These are phyloP conservation scores for Tubulanus polymorphus DNA, from an alignment of 2,888 invertebrate species.

Conservation along the genomic window DNA sequence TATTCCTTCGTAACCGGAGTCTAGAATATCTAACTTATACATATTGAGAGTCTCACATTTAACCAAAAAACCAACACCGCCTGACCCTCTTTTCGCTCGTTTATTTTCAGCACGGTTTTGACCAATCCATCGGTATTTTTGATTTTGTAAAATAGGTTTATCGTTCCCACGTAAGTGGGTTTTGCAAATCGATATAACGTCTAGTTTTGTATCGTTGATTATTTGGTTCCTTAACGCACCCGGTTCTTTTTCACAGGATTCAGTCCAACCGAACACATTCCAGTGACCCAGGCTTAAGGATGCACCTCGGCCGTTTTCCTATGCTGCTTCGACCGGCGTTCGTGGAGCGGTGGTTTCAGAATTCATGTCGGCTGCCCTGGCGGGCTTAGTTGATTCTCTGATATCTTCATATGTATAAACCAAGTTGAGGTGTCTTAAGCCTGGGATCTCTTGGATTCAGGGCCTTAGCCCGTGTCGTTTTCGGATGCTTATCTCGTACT, in stretches of 20 bases:
- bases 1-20: constrained; percentile 5
- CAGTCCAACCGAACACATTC: constrained; percentile 10
- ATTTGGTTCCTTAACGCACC: background rate
- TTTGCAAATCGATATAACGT: constrained; percentile 7
- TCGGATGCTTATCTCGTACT: too few species aligned
- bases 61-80: constrained; percentile 12
- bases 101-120: constrained; percentile 6
- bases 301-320: too few species aligned
- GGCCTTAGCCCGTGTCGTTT: too few species aligned
- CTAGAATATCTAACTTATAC: constrained; percentile 3
- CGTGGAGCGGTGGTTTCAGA: too few species aligned
- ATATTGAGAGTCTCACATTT: background rate
- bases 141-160: background rate
- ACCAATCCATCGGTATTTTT: constrained; percentile 3
- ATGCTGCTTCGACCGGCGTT: too few species aligned
- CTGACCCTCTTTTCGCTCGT: constrained; percentile 10
- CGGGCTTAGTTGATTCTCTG: too few species aligned
- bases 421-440: too few species aligned
- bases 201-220: background rate
- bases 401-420: too few species aligned
- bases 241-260: background rate
- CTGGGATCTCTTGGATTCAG: too few species aligned
- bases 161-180: constrained; percentile 5
- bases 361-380: too few species aligned
- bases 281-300: too few species aligned